A percentile compares a stretch with the other conserved stretches of the same genome.
phyloP scores from a whole-genome alignment of 2,113 vertebrate species.

The Gobio gobio region DNA sequence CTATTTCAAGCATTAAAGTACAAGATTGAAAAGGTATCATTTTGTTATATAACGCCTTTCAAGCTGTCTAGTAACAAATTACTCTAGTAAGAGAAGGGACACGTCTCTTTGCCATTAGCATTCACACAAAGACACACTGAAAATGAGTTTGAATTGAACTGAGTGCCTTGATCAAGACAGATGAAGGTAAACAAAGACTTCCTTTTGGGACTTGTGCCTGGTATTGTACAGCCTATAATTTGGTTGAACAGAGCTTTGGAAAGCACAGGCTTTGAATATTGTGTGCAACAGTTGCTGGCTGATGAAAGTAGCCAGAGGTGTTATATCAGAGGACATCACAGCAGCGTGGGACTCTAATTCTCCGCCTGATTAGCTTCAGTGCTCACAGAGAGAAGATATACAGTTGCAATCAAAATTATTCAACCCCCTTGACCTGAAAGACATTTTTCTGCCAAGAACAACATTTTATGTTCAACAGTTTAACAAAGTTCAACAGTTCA shows the following conservation, averaged over 20 bases:
- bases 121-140: not conserved
- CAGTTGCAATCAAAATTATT: not conserved
- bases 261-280: constrained; percentile 13
- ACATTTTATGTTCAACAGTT: too few relatives aligned
- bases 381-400: not conserved
- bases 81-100: not conserved
- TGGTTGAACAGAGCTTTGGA: not conserved
- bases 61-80: not conserved
- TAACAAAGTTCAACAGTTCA: too few relatives aligned
- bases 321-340: constrained; percentile 12
- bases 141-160: not conserved
- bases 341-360: constrained; percentile 9
- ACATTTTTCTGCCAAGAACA: too few relatives aligned
- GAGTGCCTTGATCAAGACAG: constrained; percentile 19
- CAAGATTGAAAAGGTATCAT: not conserved
- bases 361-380: constrained; percentile 7
- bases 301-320: constrained; percentile 23
- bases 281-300: constrained; percentile 2
- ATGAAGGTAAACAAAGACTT: constrained; percentile 17
- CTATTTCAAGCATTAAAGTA: too few relatives aligned
- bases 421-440: too few relatives aligned
- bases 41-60: not conserved
- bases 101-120: not conserved
- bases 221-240: constrained; percentile 29
- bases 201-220: constrained; percentile 4